Base-by-base conservation (phyloP, 2,113 vertebrate species). In the Petrocephalus microphthalmus region DNA sequence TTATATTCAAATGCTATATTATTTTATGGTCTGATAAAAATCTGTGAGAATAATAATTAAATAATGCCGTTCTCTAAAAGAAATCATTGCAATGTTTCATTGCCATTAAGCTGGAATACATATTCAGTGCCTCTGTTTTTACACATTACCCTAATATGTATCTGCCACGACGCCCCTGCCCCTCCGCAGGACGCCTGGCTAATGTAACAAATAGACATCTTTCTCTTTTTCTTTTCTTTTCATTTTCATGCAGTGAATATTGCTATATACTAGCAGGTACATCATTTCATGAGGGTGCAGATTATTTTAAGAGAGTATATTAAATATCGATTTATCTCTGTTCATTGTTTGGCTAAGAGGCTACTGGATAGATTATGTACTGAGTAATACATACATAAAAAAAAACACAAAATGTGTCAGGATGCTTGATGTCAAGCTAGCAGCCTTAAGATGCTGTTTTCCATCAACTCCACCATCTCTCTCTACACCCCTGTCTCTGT, bases 21-120 rank as follows among this genome's bases (percentile, higher is more conserved):
- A 7, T 91, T 93, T 92, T 89, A 89, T 89, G 84, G 89, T 91
- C 89, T 56, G 91, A 89, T 82, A 86, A 88, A 88, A 84, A 88
- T 90, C 88, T 90, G 90, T 88, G 90, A 91, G 89, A 25, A 88
- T 90, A 49, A 89, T 89, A 88, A 89, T 42, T 42, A 89, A 90
- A 89, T 86, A 90, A 17, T 53, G 2, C 47, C 10, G 10, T 74
- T 42, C n/a, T 49, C 1, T 29, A 74, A 87, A 6, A 47, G 19
- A 67, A 49, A 64, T 42, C 60, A 19, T 13, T 87, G 54, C 86
- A 15, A n/a, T 17, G 7, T 49, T 87, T 87, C 33, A 60, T 42
- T 86, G 22, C 82, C 47, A 15, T 25, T 52, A 49, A 25, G 3
- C 47, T 29, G 45, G n/a, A 25, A 15, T n/a, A 22, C n/a, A 1